phyloP scores from a whole-genome alignment of 2,888 invertebrate species.

The Caenorhabditis zanzibari region DNA sequence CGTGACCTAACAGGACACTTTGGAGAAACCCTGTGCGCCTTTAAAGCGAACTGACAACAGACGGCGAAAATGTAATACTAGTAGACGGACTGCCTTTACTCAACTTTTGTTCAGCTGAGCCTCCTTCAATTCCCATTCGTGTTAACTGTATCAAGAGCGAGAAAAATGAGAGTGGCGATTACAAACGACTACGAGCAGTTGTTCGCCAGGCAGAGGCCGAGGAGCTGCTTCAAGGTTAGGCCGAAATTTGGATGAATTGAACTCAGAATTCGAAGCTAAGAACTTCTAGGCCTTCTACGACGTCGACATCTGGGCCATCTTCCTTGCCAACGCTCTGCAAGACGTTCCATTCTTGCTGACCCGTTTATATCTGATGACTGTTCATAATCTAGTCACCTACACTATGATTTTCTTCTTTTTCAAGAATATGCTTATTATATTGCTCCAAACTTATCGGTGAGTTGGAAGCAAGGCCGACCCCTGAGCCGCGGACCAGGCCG shows the following conservation, averaged over 20 bases:
- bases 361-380: slow-evolving; percentile 90
- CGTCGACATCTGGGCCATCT: slow-evolving; percentile 85
- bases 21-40: no score
- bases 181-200: slow-evolving; percentile 77
- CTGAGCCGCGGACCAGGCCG: no score
- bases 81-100: no score
- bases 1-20: no score
- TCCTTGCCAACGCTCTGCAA: slow-evolving; percentile 84
- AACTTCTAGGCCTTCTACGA: slow-evolving; percentile 81
- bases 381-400: slow-evolving; percentile 93
- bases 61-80: no score
- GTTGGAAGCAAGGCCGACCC: no score
- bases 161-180: slow-evolving; percentile 83
- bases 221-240: slow-evolving; percentile 59
- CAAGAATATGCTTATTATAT: slow-evolving; percentile 92
- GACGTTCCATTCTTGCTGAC: slow-evolving; percentile 85
- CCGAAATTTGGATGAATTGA: no score
- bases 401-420: slow-evolving; percentile 98
- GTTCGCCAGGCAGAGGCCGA: slow-evolving; percentile 49
- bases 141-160: slow-evolving; percentile 89
- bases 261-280: not conserved
- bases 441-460: slow-evolving; percentile 85
- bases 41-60: no score
- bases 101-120: slow-evolving; percentile 90
- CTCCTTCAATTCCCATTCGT: slow-evolving; percentile 96